Conservation (phyloP, 2,113 vertebrate genomes). For the Melanotaenia duboulayi region DNA sequence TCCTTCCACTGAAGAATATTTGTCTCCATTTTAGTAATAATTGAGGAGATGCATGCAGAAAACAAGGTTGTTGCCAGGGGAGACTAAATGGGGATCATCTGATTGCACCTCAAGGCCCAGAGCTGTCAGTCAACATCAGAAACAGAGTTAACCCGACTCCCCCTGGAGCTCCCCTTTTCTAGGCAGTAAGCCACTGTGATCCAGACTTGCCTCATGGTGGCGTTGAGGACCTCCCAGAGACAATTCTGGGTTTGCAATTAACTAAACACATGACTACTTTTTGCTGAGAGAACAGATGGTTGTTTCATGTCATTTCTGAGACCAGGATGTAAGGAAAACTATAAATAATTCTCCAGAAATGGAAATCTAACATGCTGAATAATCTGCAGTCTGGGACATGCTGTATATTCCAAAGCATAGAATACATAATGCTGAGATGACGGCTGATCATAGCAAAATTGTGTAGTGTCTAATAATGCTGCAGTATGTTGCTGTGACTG, state of each 20-base stretch:
- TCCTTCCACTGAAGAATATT: conserved; percentile 3
- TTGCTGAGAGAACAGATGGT: conserved; percentile 3
- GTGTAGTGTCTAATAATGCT: conserved; percentile 25
- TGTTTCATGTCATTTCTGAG: conserved; percentile 1
- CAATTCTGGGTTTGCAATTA: not conserved
- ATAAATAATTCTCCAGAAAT: not conserved
- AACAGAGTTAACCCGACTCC: conserved; percentile 22
- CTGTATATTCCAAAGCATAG: not conserved
- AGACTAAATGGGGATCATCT: conserved; percentile 26
- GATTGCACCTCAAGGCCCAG: conserved; percentile 62
- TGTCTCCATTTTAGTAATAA: conserved; percentile 42
- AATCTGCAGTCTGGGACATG: not conserved
- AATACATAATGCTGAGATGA: conserved; percentile 14
- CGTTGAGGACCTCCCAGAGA: conserved; percentile 18
- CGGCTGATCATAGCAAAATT: conserved; percentile 14
- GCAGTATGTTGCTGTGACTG: conserved; percentile 23
- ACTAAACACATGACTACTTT: not conserved
- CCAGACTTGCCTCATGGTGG: conserved; percentile 2
- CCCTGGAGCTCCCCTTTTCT: conserved; percentile 25
- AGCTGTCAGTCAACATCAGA: conserved; percentile 68
- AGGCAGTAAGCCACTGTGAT: conserved; percentile 24
- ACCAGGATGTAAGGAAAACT: not conserved
- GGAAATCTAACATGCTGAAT: conserved; percentile 8
- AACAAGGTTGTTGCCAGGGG: conserved; percentile 35
- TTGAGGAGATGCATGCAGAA: conserved; percentile 20